These are phyloP conservation scores for Griposia aprilina DNA, from an alignment of 2,888 invertebrate genomes.

Conservation along the genomic window DNA sequence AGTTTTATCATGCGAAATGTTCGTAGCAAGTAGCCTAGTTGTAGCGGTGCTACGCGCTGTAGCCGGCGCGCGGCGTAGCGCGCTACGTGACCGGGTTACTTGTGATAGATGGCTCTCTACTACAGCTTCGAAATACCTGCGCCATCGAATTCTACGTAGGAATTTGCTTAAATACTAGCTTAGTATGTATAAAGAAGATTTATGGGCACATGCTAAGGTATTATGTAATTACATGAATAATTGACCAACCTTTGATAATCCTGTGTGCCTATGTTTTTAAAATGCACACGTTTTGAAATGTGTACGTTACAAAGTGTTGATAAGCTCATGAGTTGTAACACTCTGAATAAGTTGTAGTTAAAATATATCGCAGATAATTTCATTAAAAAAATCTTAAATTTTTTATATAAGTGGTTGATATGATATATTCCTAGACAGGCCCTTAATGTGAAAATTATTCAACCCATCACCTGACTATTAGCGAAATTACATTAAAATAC, in stretches of 20 bases:
- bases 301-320: background rate
- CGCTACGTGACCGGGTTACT: constrained; percentile 82
- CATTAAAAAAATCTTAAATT: background rate
- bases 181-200: constrained; percentile 24
- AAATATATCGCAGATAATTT: background rate
- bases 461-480: constrained; percentile 14
- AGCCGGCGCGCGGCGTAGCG: constrained; percentile 54
- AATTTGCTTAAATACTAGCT: constrained; percentile 36
- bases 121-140: constrained; percentile 30
- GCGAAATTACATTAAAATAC: constrained; percentile 41
- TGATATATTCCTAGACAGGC: background rate
- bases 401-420: background rate
- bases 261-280: background rate
- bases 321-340: background rate
- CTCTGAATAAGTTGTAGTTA: background rate
- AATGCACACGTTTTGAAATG: background rate
- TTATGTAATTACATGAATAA: constrained; percentile 3
- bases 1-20: background rate
- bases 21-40: constrained; percentile 74
- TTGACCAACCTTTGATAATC: background rate
- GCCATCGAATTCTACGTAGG: constrained; percentile 19
- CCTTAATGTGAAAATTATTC: constrained; percentile 33
- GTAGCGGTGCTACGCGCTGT: constrained; percentile 56
- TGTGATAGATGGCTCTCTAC: constrained; percentile 76
- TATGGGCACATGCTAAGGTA: constrained; percentile 12